These are phyloP conservation scores for Hyperoplus immaculatus DNA, from an alignment of 2,797 vertebrate genomes.

Conservation along the genomic window DNA sequence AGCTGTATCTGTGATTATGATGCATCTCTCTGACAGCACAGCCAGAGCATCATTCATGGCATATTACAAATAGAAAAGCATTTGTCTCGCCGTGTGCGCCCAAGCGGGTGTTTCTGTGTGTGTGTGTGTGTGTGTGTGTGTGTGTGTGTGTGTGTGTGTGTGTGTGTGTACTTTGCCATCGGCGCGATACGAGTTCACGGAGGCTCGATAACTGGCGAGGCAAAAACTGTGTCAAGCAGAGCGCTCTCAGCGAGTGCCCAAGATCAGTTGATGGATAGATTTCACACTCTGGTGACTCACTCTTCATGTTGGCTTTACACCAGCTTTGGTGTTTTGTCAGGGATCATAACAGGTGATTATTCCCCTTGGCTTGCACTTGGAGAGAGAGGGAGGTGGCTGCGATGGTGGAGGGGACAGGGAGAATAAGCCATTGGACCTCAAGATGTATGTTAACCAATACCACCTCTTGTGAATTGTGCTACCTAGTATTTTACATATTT, in stretches of 20 bases:
- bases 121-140: constrained; percentile 24
- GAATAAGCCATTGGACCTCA: background rate
- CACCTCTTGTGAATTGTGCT: too few relatives aligned
- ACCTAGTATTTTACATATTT: too few relatives aligned
- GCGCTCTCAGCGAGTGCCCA: constrained; percentile 45
- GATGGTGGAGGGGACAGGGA: background rate
- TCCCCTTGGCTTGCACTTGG: constrained; percentile 59
- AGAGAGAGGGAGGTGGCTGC: background rate
- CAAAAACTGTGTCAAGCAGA: constrained; percentile 60
- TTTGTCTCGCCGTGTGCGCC: constrained; percentile 31
- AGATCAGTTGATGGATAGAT: constrained; percentile 76
- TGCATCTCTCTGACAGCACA: constrained; percentile 9
- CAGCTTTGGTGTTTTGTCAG: constrained; percentile 73
- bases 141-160: constrained; percentile 22
- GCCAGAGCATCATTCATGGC: constrained; percentile 1
- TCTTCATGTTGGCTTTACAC: constrained; percentile 64
- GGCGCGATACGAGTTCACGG: constrained; percentile 39
- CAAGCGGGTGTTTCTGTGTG: constrained; percentile 20
- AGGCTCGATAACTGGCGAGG: constrained; percentile 55
- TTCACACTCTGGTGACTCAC: constrained; percentile 73
- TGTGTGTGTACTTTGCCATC: constrained; percentile 36
- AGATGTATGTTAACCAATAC: background rate
- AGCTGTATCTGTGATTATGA: constrained; percentile 13
- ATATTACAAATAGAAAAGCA: constrained; percentile 18
- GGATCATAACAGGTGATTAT: constrained; percentile 78